Evolutionary conservation across 2,888 invertebrate species (phyloP).

Genomic region (Scaptodrosophila latifasciaeformis): DNA sequence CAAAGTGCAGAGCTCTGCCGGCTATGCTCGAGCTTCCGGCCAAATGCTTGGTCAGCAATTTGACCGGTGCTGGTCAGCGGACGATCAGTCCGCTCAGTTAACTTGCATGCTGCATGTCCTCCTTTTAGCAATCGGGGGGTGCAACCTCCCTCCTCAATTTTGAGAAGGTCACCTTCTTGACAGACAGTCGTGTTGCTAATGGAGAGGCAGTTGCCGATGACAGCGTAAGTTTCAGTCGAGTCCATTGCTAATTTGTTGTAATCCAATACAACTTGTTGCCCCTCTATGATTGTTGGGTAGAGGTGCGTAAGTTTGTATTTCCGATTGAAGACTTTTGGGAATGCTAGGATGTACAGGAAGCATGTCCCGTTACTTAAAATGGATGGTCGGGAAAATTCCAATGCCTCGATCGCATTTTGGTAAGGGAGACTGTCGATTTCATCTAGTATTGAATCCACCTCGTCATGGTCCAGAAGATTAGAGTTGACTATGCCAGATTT

Average conservation of each 20-base stretch:
- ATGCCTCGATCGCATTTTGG: too few species aligned
- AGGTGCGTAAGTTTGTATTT: too few species aligned
- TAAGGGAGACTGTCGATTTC: neutral
- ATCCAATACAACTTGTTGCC: neutral
- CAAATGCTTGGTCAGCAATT: too few species aligned
- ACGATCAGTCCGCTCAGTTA: too few species aligned
- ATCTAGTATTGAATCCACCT: neutral
- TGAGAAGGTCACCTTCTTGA: neutral
- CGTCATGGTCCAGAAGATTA: too few species aligned
- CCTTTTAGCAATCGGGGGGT: conserved; percentile 22
- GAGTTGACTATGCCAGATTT: neutral
- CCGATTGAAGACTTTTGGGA: too few species aligned
- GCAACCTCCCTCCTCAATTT: conserved; percentile 12
- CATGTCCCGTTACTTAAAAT: too few species aligned
- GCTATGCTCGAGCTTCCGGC: too few species aligned
- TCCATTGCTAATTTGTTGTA: neutral
- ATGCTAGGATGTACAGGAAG: too few species aligned
- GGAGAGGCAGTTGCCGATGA: neutral
- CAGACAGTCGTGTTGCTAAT: neutral
- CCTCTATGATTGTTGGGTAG: neutral
- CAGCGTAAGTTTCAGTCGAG: neutral
- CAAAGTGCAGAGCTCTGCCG: too few species aligned
- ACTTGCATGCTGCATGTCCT: conserved; percentile 14
- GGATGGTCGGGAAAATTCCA: too few species aligned
- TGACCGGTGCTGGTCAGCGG: too few species aligned